Percentiles rank a stretch among this genome's conserved stretches.
Evolutionary conservation across 2,888 invertebrate genomes (phyloP).

Genomic region (Idaea biselata): DNA sequence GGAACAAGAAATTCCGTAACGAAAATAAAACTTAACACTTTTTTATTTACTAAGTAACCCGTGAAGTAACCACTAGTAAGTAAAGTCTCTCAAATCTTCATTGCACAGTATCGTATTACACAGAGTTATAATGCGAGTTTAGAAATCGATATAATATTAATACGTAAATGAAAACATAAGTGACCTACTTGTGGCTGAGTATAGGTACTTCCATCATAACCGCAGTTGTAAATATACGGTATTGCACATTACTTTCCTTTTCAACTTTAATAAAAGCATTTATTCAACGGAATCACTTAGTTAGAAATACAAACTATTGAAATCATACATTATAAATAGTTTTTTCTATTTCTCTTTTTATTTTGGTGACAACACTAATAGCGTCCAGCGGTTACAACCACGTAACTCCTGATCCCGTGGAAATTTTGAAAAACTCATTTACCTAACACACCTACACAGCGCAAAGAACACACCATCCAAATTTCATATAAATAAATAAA

Average conservation of each 20-base stretch:
- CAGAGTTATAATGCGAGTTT: constrained; percentile 10
- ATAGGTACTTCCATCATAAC: background rate
- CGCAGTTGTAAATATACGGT: background rate
- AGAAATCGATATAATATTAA: constrained; percentile 21
- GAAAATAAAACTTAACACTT: too few relatives aligned
- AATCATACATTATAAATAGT: too few relatives aligned
- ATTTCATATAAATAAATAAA: too few relatives aligned
- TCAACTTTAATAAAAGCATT: background rate
- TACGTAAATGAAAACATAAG: constrained; percentile 23
- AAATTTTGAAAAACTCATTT: too few relatives aligned
- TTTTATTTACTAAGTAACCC: too few relatives aligned
- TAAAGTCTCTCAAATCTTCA: background rate
- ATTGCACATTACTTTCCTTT: background rate
- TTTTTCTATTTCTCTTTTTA: too few relatives aligned
- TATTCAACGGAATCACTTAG: background rate
- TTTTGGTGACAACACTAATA: too few relatives aligned
- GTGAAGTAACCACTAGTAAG: background rate
- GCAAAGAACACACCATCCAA: too few relatives aligned
- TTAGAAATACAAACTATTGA: background rate
- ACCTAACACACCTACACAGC: too few relatives aligned
- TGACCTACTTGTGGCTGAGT: constrained; percentile 26
- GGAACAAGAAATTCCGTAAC: too few relatives aligned
- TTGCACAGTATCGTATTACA: constrained; percentile 16
- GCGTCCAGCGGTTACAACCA: too few relatives aligned
- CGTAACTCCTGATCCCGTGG: too few relatives aligned